A percentile compares a stretch with the other conserved stretches of the same genome.
Evolutionary conservation across 2,113 vertebrate genomes (phyloP).

Genomic region (Macrotis lagotis): DNA sequence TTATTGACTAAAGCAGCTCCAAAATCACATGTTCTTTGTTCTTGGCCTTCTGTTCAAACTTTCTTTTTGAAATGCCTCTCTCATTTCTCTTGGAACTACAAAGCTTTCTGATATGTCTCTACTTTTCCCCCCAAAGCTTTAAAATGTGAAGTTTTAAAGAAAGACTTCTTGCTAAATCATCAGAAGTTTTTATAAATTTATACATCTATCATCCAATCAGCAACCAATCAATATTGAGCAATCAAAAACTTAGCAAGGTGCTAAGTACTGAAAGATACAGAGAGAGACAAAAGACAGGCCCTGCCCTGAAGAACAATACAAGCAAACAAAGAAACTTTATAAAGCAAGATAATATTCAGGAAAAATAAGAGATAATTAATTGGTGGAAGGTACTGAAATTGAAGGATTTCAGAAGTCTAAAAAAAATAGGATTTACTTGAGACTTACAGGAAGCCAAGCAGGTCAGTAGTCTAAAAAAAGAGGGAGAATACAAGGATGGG

Average conservation of each 20-base stretch:
- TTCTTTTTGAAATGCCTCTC: constrained; percentile 15
- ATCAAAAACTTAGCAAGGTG: too few species aligned
- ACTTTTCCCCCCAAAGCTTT: background rate
- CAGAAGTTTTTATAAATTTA: background rate
- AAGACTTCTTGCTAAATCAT: background rate
- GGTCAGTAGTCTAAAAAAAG: background rate
- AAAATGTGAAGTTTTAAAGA: background rate
- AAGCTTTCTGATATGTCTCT: background rate
- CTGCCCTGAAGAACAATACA: background rate
- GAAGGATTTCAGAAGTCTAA: background rate
- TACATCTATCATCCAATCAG: background rate
- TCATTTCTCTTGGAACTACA: background rate
- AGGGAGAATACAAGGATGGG: background rate
- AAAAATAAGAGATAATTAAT: background rate
- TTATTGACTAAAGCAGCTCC: background rate
- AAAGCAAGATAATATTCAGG: background rate
- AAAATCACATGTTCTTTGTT: background rate
- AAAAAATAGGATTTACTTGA: background rate
- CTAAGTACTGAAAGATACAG: background rate
- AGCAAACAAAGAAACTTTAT: background rate
- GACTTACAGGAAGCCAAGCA: background rate
- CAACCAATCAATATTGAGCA: background rate
- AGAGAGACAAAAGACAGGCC: background rate
- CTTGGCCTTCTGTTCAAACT: background rate
- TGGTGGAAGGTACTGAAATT: background rate